A percentile compares a stretch with the other conserved stretches of the same genome.
phyloP scores from a whole-genome alignment of 2,888 invertebrate species.

The Psylliodes chrysocephalus region DNA sequence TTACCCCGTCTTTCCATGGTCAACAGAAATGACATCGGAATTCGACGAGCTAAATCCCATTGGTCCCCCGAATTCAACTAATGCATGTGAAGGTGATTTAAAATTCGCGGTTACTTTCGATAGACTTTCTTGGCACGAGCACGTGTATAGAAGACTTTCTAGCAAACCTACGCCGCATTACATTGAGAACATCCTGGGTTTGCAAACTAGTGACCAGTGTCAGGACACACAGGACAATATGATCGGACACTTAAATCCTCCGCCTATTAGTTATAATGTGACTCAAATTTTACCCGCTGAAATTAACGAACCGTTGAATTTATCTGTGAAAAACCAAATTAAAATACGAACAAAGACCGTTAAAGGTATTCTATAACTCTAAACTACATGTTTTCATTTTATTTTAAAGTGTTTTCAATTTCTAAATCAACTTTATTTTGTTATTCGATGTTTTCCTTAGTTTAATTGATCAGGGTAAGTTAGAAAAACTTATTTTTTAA shows the following conservation, averaged over 20 bases:
- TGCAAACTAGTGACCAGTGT: constrained; percentile 45
- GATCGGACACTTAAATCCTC: constrained; percentile 13
- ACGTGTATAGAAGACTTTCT: constrained; percentile 86
- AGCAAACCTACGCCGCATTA: constrained; percentile 86
- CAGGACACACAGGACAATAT: constrained; percentile 27
- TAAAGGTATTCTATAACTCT: constrained; percentile 53
- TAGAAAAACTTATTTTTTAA: no score
- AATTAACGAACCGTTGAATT: constrained; percentile 61
- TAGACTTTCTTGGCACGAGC: constrained; percentile 81
- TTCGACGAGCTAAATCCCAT: constrained; percentile 31
- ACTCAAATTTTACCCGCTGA: constrained; percentile 48
- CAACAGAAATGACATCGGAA: constrained; percentile 39
- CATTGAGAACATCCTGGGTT: constrained; percentile 87
- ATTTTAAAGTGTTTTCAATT: no score
- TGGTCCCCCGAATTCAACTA: constrained; percentile 35
- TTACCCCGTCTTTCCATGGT: constrained; percentile 29
- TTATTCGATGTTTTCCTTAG: no score
- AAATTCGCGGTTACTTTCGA: constrained; percentile 45
- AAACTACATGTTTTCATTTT: no score
- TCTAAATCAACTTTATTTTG: no score
- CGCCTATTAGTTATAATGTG: constrained; percentile 27
- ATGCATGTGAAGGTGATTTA: constrained; percentile 41
- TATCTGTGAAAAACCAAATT: constrained; percentile 59
- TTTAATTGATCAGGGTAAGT: no score
- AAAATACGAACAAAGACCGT: constrained; percentile 58